phyloP scores from a whole-genome alignment of 2,888 invertebrate species.

The Ennomos fuscantarius region DNA sequence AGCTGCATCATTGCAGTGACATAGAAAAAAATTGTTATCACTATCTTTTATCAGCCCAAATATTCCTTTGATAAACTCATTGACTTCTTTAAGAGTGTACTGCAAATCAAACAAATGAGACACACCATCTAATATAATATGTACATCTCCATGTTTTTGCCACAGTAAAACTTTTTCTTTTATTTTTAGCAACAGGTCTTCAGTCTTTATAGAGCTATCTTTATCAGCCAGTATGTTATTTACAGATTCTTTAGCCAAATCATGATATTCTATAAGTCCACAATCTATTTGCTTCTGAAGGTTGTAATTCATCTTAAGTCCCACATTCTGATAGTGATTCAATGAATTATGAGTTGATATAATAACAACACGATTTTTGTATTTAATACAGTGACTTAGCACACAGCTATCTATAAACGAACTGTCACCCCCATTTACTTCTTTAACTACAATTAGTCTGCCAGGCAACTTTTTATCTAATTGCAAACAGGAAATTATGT shows the following conservation, averaged over 20 bases:
- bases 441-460: slow-evolving; percentile 87
- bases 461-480: slow-evolving; percentile 84
- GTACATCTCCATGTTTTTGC: slow-evolving; percentile 69
- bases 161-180: slow-evolving; percentile 66
- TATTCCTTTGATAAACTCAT: slow-evolving; percentile 76
- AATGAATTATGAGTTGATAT: slow-evolving; percentile 89
- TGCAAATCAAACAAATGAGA: slow-evolving; percentile 89
- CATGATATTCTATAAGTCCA: slow-evolving; percentile 62
- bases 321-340: slow-evolving; percentile 90
- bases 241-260: slow-evolving; percentile 61
- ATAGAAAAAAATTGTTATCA: slow-evolving; percentile 72
- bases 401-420: slow-evolving; percentile 89
- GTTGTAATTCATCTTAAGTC: slow-evolving; percentile 90
- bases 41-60: slow-evolving; percentile 62
- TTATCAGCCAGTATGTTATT: slow-evolving; percentile 52
- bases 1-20: slow-evolving; percentile 85
- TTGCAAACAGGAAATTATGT: slow-evolving; percentile 87
- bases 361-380: slow-evolving; percentile 85
- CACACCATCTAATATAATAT: slow-evolving; percentile 89
- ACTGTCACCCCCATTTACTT: slow-evolving; percentile 89
- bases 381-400: slow-evolving; percentile 86
- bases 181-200: slow-evolving; percentile 69
- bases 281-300: slow-evolving; percentile 77
- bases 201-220: slow-evolving; percentile 60
- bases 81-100: slow-evolving; percentile 79